A percentile compares a stretch with the other conserved stretches of the same genome.
Evolutionary conservation across 2,888 invertebrate genomes (phyloP).

Genomic region (Volucella inflata): DNA sequence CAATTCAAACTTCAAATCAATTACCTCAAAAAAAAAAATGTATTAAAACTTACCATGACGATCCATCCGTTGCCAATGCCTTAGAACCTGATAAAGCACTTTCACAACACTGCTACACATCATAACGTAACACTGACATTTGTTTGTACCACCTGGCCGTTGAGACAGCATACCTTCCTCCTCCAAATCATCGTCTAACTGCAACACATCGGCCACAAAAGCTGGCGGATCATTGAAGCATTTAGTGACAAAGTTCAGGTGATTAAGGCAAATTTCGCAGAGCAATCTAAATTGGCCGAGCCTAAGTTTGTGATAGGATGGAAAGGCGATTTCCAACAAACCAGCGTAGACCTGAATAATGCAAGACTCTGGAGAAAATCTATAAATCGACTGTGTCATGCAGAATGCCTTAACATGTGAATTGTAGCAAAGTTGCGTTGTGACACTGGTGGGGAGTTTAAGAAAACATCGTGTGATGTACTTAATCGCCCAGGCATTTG

Average conservation of each 20-base stretch:
- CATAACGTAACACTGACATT: constrained; percentile 81
- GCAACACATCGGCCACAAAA: constrained; percentile 79
- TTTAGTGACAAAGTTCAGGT: constrained; percentile 79
- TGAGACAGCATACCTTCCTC: constrained; percentile 67
- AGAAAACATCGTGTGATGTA: constrained; percentile 78
- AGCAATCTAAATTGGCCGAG: constrained; percentile 78
- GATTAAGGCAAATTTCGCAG: constrained; percentile 79
- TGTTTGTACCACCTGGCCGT: constrained; percentile 20
- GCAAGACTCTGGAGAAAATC: constrained; percentile 80
- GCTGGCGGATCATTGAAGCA: constrained; percentile 80
- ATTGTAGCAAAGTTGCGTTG: constrained; percentile 53
- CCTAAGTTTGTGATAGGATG: constrained; percentile 76
- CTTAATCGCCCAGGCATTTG: constrained; percentile 80
- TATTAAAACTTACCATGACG: constrained; percentile 70
- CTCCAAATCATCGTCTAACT: constrained; percentile 78
- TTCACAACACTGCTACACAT: constrained; percentile 81
- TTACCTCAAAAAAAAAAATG: background rate
- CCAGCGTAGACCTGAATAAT: constrained; percentile 81
- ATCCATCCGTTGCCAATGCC: constrained; percentile 79
- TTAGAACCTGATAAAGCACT: constrained; percentile 80
- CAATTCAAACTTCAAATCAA: no score
- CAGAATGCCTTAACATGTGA: constrained; percentile 36
- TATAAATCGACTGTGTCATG: constrained; percentile 78
- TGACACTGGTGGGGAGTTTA: constrained; percentile 9
- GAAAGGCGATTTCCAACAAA: constrained; percentile 80